Conservation (phyloP, 2,113 vertebrate genomes). For the Mirza zaza region DNA sequence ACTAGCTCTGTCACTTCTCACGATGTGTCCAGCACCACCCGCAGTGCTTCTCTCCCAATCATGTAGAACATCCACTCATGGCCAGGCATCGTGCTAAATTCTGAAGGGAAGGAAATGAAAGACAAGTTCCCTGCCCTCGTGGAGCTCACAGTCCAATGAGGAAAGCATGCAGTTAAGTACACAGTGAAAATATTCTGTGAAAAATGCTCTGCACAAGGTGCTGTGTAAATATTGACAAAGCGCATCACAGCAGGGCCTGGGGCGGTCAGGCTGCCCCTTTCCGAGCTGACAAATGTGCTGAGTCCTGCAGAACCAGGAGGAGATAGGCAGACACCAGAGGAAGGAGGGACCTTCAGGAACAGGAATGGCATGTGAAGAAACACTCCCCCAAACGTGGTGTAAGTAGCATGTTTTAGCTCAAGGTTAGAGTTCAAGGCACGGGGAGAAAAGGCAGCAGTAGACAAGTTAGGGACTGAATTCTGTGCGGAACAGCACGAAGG, state of each 20-base stretch:
- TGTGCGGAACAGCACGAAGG: background rate
- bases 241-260: too few relatives aligned
- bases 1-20: background rate
- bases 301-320: background rate
- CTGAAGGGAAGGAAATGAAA: background rate
- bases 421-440: background rate
- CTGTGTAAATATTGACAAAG: background rate
- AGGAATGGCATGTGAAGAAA: background rate
- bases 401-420: background rate
- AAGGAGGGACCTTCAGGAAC: background rate
- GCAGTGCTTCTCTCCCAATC: background rate
- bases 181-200: background rate
- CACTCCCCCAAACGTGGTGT: background rate
- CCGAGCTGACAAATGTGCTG: background rate
- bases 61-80: background rate
- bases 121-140: too few relatives aligned
- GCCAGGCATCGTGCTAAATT: background rate
- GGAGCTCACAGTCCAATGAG: background rate
- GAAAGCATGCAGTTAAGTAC: background rate
- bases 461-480: background rate
- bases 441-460: background rate
- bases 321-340: background rate
- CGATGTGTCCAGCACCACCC: background rate
- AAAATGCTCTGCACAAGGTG: background rate
- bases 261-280: background rate